A percentile compares a stretch with the other conserved stretches of the same genome.
phyloP scores from a whole-genome alignment of 2,797 vertebrate genomes.

The Vultur gryphus region DNA sequence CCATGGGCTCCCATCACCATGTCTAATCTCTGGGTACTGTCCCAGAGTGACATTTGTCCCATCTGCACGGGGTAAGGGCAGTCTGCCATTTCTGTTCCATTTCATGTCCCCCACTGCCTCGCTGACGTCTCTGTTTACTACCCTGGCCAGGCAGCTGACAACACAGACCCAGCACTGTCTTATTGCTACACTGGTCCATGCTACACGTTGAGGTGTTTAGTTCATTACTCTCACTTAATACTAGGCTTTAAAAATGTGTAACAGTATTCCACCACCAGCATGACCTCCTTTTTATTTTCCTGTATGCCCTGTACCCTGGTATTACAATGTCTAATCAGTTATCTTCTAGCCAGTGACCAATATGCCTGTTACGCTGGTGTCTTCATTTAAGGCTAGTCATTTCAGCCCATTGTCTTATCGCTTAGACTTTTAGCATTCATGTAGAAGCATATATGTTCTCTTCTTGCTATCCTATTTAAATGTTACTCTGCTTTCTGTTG shows the following conservation, averaged over 20 bases:
- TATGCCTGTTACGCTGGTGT: not conserved
- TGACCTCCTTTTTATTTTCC: not conserved
- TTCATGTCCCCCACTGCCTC: accelerated
- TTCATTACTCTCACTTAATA: not conserved
- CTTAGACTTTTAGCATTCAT: not conserved
- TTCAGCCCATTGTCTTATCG: not conserved
- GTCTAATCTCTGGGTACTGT: not conserved
- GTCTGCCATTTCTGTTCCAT: not conserved
- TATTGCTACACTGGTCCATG: not conserved
- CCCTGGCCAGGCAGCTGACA: not conserved
- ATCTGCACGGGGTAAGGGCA: not conserved
- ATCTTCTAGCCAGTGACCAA: not conserved
- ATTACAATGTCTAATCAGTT: not conserved
- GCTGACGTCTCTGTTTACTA: not conserved
- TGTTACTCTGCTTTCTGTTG: not conserved
- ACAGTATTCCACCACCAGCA: not conserved
- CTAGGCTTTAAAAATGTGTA: not conserved
- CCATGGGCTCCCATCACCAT: not conserved
- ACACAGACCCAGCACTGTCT: not conserved
- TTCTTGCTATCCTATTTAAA: not conserved
- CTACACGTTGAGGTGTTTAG: not conserved
- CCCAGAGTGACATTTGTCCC: not conserved
- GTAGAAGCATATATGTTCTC: not conserved
- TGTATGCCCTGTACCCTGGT: not conserved
- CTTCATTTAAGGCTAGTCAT: not conserved